A percentile compares a stretch with the other conserved stretches of the same genome.
Evolutionary conservation across 1,140 invertebrate species (phyloP).

Genomic region (Drosophila nasuta): DNA sequence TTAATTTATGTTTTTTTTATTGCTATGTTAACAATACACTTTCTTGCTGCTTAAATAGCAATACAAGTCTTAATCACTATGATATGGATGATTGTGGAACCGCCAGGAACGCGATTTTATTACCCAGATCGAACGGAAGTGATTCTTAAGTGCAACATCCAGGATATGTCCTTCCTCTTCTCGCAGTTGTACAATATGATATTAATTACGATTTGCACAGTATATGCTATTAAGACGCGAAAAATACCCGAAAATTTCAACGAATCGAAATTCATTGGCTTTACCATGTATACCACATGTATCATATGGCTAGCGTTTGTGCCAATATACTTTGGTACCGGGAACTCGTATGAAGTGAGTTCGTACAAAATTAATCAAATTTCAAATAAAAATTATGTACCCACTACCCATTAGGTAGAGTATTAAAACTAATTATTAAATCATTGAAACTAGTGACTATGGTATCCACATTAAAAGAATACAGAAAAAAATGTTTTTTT

Average conservation of each 20-base stretch:
- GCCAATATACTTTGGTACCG: slow-evolving; percentile 93
- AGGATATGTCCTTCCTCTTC: slow-evolving; percentile 89
- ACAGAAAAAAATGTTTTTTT: no score
- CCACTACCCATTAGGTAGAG: no score
- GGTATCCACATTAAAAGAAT: no score
- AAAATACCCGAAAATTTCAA: slow-evolving; percentile 96
- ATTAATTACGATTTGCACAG: slow-evolving; percentile 91
- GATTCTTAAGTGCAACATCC: slow-evolving; percentile 90
- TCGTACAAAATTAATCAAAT: slow-evolving; percentile 1
- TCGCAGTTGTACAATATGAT: slow-evolving; percentile 93
- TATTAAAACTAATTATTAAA: no score
- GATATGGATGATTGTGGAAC: slow-evolving; percentile 89
- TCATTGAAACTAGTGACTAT: no score
- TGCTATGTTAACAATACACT: background rate
- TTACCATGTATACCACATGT: slow-evolving; percentile 95
- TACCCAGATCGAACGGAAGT: slow-evolving; percentile 87
- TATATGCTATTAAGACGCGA: slow-evolving; percentile 94
- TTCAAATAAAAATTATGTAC: background rate
- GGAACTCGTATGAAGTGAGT: slow-evolving; percentile 85
- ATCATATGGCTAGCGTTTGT: slow-evolving; percentile 96
- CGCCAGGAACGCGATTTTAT: slow-evolving; percentile 87
- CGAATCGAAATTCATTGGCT: slow-evolving; percentile 93
- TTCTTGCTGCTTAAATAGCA: slow-evolving; percentile 59
- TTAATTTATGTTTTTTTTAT: slow-evolving; percentile 2
- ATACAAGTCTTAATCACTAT: slow-evolving; percentile 90